Evolutionary conservation across 2,113 vertebrate species (phyloP), one percentile per base, ranked within the genome.

Genomic region (Alethe castanea): DNA sequence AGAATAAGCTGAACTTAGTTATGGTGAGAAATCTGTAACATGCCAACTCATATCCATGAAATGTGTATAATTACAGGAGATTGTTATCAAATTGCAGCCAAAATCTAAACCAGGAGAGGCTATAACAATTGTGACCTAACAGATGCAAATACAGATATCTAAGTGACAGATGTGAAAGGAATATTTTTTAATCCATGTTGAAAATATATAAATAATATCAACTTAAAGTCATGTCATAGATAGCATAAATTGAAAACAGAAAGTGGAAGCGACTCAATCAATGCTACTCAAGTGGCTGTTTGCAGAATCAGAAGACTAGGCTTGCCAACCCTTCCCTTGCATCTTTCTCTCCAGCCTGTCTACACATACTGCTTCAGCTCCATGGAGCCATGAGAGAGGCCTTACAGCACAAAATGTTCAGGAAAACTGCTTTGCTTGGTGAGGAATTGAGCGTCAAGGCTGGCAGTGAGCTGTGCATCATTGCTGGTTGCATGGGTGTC

Each of bases 341-440:
- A 50, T 29, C 31, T 31, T 66, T 50, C 38, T 36, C 25, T 31
- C 31, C 31, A 24, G 28, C 17, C 8, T 62, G 59, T 84, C 69
- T 45, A 18, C 8, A 9, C 7, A 9, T 12, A 31, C 25, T 53
- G 38, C 60, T 84, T 65, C 87, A 91, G 38, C 24, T 53, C 44
- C 7, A 33, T 12, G 8, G 11, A 74, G 45, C 29, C 31, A 59
- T 0, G 0, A 44, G 22, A 91, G 11, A 70, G 19, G 24, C 5
- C 40, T 80, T n/a, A 52, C 2, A 3, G 17, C 35, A 69, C 14
- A 47, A 60, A 60, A 56, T 0, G 1, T 40, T 57, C 9, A 36
- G 47, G 29, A 88, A 86, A 48, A 64, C 6, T 53, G 45, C 66
- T 61, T 79, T 74, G 5, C 22, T 48, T 65, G 44, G 25, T 71